Conservation (phyloP, 2,888 invertebrate genomes). For the Timema cristinae region DNA sequence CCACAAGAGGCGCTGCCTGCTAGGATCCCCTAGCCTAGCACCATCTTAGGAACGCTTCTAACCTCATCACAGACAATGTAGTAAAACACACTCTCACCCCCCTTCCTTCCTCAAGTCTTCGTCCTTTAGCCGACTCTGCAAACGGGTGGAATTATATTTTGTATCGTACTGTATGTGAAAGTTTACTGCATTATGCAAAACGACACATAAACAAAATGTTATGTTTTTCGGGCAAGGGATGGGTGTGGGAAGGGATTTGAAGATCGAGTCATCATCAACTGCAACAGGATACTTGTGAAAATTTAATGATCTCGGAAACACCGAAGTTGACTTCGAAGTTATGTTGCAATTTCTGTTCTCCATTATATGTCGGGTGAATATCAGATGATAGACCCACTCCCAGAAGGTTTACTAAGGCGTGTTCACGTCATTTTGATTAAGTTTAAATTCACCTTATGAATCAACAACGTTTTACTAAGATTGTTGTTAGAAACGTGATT, state of each 20-base stretch:
- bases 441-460: too few species aligned
- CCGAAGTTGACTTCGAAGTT: conserved; percentile 3
- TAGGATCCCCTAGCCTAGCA: neutral
- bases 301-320: neutral
- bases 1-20: conserved; percentile 19
- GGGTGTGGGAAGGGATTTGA: neutral
- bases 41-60: conserved; percentile 10
- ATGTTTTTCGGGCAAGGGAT: neutral
- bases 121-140: neutral
- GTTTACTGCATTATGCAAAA: conserved; percentile 14
- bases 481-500: too few species aligned
- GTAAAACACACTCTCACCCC: neutral
- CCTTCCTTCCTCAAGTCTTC: neutral
- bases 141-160: conserved; percentile 10
- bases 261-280: conserved; percentile 16
- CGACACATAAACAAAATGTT: conserved; percentile 16
- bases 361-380: neutral
- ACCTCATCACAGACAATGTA: neutral
- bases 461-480: too few species aligned
- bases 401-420: too few species aligned
- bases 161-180: neutral
- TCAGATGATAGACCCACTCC: too few species aligned
- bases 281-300: conserved; percentile 8
- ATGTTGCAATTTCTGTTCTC: conserved; percentile 15
- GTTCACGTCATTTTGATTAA: too few species aligned